Percentiles rank a stretch among this genome's conserved stretches.
Conservation (phyloP, 2,888 invertebrate genomes). For the Spisula solida region DNA sequence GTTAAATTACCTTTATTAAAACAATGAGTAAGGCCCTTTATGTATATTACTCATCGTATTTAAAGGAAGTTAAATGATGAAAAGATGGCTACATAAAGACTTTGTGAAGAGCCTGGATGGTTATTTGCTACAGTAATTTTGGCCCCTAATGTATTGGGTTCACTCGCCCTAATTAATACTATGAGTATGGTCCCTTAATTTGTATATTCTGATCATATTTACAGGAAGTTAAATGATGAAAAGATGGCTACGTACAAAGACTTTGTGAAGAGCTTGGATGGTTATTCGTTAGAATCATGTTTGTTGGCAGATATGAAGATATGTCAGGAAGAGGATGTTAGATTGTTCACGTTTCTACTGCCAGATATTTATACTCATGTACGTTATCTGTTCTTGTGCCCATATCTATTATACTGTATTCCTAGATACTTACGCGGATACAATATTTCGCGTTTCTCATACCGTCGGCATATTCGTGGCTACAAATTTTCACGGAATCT, state of each 20-base stretch:
- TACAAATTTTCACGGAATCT: too few relatives aligned
- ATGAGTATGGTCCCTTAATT: too few relatives aligned
- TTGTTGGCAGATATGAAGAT: constrained; percentile 94
- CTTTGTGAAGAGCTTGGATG: constrained; percentile 93
- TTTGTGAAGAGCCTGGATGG: constrained; percentile 93
- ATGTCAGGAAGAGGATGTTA: constrained; percentile 96
- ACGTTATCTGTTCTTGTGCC: constrained; percentile 59
- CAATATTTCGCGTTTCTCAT: too few relatives aligned
- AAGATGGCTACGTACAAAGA: constrained; percentile 96
- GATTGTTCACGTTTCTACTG: constrained; percentile 96
- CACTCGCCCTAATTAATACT: too few relatives aligned
- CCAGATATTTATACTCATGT: constrained; percentile 96
- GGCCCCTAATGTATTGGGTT: too few relatives aligned
- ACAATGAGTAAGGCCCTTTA: too few relatives aligned
- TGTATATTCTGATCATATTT: not conserved
- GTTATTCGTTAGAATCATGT: constrained; percentile 86
- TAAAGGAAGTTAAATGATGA: constrained; percentile 90
- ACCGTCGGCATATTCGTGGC: too few relatives aligned
- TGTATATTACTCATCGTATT: not conserved
- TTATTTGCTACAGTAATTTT: too few relatives aligned
- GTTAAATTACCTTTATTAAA: too few relatives aligned
- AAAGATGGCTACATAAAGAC: constrained; percentile 95
- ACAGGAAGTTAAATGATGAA: constrained; percentile 90
- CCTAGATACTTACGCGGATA: too few relatives aligned
- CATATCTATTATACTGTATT: too few relatives aligned